A percentile compares a stretch with the other conserved stretches of the same genome.
phyloP scores from a whole-genome alignment of 2,888 invertebrate genomes.

The Alsophila aescularia region DNA sequence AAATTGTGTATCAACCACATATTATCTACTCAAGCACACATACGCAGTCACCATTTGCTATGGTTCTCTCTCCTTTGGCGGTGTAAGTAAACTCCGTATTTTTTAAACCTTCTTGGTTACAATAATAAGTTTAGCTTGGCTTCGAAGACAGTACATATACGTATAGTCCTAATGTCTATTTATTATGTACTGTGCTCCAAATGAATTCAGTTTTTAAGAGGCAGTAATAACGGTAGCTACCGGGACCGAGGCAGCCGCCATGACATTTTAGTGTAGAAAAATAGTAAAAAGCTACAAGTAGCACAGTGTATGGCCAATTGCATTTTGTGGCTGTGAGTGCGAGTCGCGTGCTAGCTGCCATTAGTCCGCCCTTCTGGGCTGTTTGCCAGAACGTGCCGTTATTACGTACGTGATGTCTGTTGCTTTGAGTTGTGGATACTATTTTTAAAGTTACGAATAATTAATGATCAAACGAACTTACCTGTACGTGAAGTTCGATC shows the following conservation, averaged over 20 bases:
- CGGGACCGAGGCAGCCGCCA: conserved; percentile 34
- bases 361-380: conserved; percentile 76
- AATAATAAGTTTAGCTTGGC: too few relatives aligned
- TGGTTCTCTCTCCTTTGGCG: too few relatives aligned
- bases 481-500: too few relatives aligned
- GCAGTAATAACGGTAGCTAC: conserved; percentile 19
- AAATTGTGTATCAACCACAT: too few relatives aligned
- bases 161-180: too few relatives aligned
- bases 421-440: conserved; percentile 14
- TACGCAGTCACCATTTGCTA: too few relatives aligned
- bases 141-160: too few relatives aligned
- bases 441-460: background rate
- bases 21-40: too few relatives aligned
- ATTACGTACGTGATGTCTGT: conserved; percentile 52
- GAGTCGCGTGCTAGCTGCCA: conserved; percentile 71
- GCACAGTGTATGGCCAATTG: conserved; percentile 72
- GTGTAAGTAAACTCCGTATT: too few relatives aligned
- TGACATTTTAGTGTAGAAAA: conserved; percentile 54
- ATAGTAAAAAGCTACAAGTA: conserved; percentile 48
- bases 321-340: conserved; percentile 67
- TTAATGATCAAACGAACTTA: too few relatives aligned
- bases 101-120: too few relatives aligned
- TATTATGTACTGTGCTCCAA: too few relatives aligned
- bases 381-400: conserved; percentile 57
- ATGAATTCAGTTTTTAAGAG: conserved; percentile 20